Evolutionary conservation across 2,888 invertebrate species (phyloP).

Genomic region (Orthosia incerta): DNA sequence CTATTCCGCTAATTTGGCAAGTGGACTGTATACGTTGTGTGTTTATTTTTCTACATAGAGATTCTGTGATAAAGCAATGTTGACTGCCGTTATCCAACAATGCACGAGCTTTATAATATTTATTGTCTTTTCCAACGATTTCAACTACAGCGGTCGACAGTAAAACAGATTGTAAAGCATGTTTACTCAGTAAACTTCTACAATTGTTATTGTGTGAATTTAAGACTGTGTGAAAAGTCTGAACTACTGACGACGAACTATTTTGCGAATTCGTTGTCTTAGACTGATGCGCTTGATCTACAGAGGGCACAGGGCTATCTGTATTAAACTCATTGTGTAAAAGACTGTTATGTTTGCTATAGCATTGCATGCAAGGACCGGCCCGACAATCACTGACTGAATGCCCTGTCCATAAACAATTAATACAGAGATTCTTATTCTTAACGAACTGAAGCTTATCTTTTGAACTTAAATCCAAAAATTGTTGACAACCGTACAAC

Average conservation of each 20-base stretch:
- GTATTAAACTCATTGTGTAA: not conserved
- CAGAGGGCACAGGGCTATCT: not conserved
- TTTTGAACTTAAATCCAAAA: not conserved
- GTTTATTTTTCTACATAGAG: not conserved
- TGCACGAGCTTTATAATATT: slow-evolving; percentile 5
- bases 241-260: slow-evolving; percentile 3
- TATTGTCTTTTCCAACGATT: not conserved
- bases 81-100: not conserved
- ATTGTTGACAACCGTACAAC: not conserved
- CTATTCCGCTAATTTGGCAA: not conserved
- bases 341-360: not conserved
- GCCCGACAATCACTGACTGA: not conserved
- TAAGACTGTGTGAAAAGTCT: slow-evolving; percentile 1
- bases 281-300: not conserved
- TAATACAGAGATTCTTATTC: not conserved
- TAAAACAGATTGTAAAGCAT: not conserved
- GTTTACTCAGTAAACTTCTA: not conserved
- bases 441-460: not conserved
- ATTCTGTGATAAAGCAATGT: not conserved
- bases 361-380: not conserved
- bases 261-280: not conserved
- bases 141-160: slow-evolving; percentile 1
- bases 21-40: slow-evolving; percentile 6
- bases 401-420: slow-evolving; percentile 7
- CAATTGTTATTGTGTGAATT: not conserved